A percentile compares a stretch with the other conserved stretches of the same genome.
phyloP scores from a whole-genome alignment of 2,113 vertebrate genomes.

The Eublepharis macularius region DNA sequence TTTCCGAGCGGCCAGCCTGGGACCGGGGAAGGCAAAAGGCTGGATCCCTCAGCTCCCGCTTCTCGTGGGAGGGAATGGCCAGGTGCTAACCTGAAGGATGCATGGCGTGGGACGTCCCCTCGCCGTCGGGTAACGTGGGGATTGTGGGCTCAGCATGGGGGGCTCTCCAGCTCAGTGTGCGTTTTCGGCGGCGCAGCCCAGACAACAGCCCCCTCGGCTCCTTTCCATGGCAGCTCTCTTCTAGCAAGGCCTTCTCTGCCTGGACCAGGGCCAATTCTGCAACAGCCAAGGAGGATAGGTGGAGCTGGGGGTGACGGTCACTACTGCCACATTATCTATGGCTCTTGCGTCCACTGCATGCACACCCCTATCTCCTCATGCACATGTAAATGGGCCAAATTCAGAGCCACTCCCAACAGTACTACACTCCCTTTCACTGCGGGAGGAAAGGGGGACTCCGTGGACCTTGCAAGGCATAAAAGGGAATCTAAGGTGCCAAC shows the following conservation, averaged over 20 bases:
- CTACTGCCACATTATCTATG: background rate
- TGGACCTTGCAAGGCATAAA: background rate
- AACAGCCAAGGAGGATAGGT: background rate
- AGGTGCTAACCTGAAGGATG: slow-evolving; percentile 62
- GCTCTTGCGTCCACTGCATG: too few species aligned
- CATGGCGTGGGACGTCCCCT: slow-evolving; percentile 43
- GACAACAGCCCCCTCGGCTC: slow-evolving; percentile 75
- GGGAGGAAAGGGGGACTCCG: background rate
- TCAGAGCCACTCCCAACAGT: background rate
- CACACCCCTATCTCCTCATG: background rate
- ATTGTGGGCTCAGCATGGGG: slow-evolving; percentile 72
- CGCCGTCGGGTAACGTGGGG: slow-evolving; percentile 24
- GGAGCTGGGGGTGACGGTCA: background rate
- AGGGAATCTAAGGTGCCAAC: background rate
- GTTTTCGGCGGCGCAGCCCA: slow-evolving; percentile 81
- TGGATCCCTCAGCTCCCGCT: background rate
- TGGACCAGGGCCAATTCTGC: slow-evolving; percentile 86
- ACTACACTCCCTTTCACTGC: too few species aligned
- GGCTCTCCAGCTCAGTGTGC: slow-evolving; percentile 80
- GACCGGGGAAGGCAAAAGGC: background rate
- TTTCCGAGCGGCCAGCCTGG: rapidly evolving
- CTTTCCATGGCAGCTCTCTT: slow-evolving; percentile 72
- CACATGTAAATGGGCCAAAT: background rate
- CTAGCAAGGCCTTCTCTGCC: slow-evolving; percentile 83
- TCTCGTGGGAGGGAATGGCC: too few species aligned